Base-by-base conservation (phyloP, 2,888 invertebrate genomes). In the Entomobrya multifasciata region DNA sequence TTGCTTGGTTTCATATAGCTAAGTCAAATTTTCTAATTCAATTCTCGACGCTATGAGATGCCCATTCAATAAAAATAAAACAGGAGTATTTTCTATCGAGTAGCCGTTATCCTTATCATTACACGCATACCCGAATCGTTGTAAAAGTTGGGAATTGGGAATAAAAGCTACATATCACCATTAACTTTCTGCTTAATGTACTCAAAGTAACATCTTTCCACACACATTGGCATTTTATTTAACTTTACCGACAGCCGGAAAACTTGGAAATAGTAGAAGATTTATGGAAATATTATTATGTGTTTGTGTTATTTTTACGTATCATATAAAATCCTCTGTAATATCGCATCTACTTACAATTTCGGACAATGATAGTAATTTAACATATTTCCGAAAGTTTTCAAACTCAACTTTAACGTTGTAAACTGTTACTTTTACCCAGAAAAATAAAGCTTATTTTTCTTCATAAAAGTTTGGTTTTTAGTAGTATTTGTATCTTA, bases 231-330 rank as follows among this genome's bases (percentile, higher is more conserved):
- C 13, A 49, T 49, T 49, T 49, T 49, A 49, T 67, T 67, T 20
- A 36, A 44, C 67, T 67, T 4, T 36, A 8, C 17, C 13, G 36
- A 41, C 0, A 41, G 36, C 22, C 36, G 20, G n/a, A 70, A 27
- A 49, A 49, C 47, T 49, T 47, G 44, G 20, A 67, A 44, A 67
- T 27, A 22, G 25, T 8, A 10, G 0, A 70, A 49, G 70, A 70
- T 70, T 70, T 70, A 70, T 70, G 49, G 70, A 47, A 0, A 25
- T 11, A 57, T n/a, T 70, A 67, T 67, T 70, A 22, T 22, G 47
- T 47, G 70, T 49, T 70, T 70, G 25, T 70, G n/a, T 47, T 70
- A n/a, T 47, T 13, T 60, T 10, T 27, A 41, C n/a, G n/a, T 41
- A 67, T 1, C 49, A 25, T 13, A 25, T 11, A 70, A 49, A 17